phyloP scores from a whole-genome alignment of 2,797 vertebrate species.

The Crypturellus tataupa region DNA sequence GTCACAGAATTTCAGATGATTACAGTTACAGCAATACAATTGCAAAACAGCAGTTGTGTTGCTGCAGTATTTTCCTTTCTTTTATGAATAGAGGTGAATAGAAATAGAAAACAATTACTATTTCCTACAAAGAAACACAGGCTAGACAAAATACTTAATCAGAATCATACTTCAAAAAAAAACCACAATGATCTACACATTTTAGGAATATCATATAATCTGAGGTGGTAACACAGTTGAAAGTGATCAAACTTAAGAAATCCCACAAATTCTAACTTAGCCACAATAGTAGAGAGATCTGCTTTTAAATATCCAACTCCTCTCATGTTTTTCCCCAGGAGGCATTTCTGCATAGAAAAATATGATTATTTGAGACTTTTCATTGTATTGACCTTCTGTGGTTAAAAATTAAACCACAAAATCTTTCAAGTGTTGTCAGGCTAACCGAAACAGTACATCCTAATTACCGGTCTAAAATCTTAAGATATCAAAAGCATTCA shows the following conservation, averaged over 20 bases:
- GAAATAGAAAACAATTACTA: not conserved
- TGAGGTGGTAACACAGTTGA: not conserved
- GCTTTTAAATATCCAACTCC: not conserved
- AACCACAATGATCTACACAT: not conserved
- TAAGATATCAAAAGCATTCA: not conserved
- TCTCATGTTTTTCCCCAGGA: not conserved
- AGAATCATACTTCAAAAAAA: not conserved
- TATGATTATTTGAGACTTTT: not conserved
- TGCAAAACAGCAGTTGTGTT: not conserved
- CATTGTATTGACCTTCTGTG: not conserved
- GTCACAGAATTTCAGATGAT: not conserved
- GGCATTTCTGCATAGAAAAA: not conserved
- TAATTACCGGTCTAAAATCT: not conserved
- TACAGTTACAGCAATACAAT: not conserved
- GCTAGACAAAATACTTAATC: not conserved
- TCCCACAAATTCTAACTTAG: not conserved
- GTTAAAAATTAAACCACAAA: not conserved
- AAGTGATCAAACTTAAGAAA: not conserved
- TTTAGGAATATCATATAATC: not conserved
- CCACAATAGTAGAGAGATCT: not conserved
- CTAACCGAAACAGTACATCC: not conserved
- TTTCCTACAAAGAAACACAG: not conserved
- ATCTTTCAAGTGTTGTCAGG: not conserved
- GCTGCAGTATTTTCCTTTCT: not conserved
- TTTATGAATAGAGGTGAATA: not conserved